Evolutionary conservation across 2,113 vertebrate species (phyloP).

Genomic region (Caretta caretta): DNA sequence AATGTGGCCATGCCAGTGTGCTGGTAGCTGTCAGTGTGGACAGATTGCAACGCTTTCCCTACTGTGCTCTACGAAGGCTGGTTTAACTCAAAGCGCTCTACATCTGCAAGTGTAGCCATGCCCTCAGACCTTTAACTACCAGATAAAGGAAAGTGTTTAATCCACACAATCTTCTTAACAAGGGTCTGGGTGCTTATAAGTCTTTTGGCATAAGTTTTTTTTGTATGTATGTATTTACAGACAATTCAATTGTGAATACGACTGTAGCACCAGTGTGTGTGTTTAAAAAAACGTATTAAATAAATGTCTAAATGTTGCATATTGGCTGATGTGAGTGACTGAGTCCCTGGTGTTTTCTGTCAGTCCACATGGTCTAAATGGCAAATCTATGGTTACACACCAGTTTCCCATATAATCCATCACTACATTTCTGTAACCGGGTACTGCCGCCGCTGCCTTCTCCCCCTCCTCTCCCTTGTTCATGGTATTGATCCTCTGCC

Average conservation of each 20-base stretch:
- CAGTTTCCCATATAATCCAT: neutral
- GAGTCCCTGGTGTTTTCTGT: neutral
- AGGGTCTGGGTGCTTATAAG: neutral
- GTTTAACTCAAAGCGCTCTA: too few relatives aligned
- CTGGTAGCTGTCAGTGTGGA: too few relatives aligned
- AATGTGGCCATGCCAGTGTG: too few relatives aligned
- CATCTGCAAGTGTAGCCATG: too few relatives aligned
- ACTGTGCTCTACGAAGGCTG: too few relatives aligned
- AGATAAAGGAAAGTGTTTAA: neutral
- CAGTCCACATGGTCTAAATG: neutral
- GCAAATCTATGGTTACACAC: neutral
- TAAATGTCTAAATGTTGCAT: neutral
- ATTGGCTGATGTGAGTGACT: neutral
- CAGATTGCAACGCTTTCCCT: too few relatives aligned
- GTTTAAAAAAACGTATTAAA: slow-evolving; percentile 31
- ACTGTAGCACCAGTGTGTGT: slow-evolving; percentile 2
- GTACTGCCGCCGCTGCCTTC: neutral
- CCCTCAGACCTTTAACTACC: neutral
- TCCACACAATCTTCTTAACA: neutral
- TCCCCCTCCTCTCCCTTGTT: neutral
- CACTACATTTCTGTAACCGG: neutral
- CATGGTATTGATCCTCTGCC: neutral
- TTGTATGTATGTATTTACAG: neutral
- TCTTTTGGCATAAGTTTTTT: neutral
- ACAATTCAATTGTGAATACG: neutral